A percentile compares a stretch with the other conserved stretches of the same genome.
Evolutionary conservation across 2,888 invertebrate genomes (phyloP).

Genomic region (Empis stercorea): DNA sequence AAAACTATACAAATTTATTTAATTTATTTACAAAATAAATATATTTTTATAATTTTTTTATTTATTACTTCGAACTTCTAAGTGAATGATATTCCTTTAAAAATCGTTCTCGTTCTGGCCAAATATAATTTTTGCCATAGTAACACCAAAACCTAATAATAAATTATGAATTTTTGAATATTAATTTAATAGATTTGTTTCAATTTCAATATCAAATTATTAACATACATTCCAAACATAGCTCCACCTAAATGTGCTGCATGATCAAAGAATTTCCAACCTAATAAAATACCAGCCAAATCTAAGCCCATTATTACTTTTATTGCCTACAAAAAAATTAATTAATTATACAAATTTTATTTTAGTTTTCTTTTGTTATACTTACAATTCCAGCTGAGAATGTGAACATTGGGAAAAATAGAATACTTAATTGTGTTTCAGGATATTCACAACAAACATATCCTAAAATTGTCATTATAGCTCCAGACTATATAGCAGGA

Average conservation of each 20-base stretch:
- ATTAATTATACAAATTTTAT: neutral
- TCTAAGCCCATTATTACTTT: constrained; percentile 79
- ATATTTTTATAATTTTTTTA: too few relatives aligned
- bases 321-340: constrained; percentile 54
- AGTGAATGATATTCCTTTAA: constrained; percentile 6
- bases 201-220: too few relatives aligned
- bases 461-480: constrained; percentile 80
- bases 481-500: constrained; percentile 66
- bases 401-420: constrained; percentile 78
- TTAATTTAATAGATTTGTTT: too few relatives aligned
- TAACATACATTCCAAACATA: constrained; percentile 68
- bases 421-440: constrained; percentile 72
- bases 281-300: constrained; percentile 63
- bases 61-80: constrained; percentile 2
- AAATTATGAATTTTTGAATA: too few relatives aligned
- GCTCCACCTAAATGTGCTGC: constrained; percentile 97
- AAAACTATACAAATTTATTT: too few relatives aligned
- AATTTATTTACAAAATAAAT: too few relatives aligned
- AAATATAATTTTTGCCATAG: neutral
- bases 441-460: constrained; percentile 82
- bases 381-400: constrained; percentile 78
- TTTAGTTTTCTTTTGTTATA: constrained; percentile 12
- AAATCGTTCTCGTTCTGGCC: constrained; percentile 5
- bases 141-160: constrained; percentile 47
- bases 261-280: constrained; percentile 93